Conservation (phyloP, 2,888 invertebrate genomes). For the Alcis repandata region DNA sequence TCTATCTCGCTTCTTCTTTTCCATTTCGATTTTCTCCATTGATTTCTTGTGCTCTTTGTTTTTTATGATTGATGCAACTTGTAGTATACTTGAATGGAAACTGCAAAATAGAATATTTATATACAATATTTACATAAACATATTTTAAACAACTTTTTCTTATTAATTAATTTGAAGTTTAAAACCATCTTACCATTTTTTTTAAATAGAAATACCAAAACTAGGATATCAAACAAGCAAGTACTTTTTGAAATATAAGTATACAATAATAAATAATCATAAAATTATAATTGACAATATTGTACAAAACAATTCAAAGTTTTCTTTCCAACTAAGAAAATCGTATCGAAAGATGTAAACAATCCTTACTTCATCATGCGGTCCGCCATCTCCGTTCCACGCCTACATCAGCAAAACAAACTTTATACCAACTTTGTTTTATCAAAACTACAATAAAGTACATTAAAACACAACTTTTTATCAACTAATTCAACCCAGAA, state of each 20-base stretch:
- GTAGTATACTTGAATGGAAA: constrained; percentile 33
- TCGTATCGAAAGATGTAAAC: constrained; percentile 21
- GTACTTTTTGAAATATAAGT: no score
- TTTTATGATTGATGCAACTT: constrained; percentile 34
- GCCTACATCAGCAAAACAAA: not conserved
- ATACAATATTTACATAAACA: no score
- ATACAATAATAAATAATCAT: no score
- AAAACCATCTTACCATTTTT: no score
- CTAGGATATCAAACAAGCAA: no score
- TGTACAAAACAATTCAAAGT: no score
- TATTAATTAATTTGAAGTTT: no score
- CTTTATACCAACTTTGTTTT: not conserved
- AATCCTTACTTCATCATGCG: constrained; percentile 31
- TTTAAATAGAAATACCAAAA: no score
- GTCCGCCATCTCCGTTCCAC: not conserved
- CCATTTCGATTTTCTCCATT: constrained; percentile 14
- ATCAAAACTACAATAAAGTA: not conserved
- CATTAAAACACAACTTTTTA: not conserved
- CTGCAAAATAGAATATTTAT: constrained; percentile 21
- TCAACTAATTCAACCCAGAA: not conserved
- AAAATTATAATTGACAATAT: no score
- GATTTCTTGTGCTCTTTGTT: constrained; percentile 29
- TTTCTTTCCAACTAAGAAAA: not conserved
- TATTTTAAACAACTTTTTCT: no score
- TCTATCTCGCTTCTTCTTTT: constrained; percentile 34